phyloP scores from a whole-genome alignment of 2,797 vertebrate genomes.

The Bucorvus abyssinicus region DNA sequence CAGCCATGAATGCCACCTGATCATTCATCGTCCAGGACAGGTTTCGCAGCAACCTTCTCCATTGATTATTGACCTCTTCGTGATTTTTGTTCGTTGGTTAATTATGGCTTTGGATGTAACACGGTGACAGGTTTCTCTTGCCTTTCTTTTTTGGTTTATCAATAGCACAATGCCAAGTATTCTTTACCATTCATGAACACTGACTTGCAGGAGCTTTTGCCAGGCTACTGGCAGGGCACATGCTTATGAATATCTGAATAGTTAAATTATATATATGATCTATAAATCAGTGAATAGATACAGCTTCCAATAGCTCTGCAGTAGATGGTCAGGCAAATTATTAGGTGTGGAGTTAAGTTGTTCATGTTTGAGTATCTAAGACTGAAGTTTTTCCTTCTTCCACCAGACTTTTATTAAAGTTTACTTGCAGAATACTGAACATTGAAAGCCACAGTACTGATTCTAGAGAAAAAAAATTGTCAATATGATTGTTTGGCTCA shows the following conservation, averaged over 20 bases:
- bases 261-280: neutral
- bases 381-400: neutral
- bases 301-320: neutral
- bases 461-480: neutral
- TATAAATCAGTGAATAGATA: neutral
- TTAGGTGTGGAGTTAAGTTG: neutral
- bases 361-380: neutral
- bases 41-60: neutral
- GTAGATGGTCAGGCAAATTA: neutral
- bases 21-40: neutral
- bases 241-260: neutral
- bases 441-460: neutral
- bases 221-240: neutral
- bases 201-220: neutral
- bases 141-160: neutral
- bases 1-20: neutral
- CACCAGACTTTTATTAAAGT: neutral
- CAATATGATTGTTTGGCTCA: neutral
- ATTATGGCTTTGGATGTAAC: neutral
- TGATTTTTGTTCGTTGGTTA: neutral
- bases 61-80: neutral
- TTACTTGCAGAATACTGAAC: neutral
- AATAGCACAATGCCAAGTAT: neutral
- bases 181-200: neutral
- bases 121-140: neutral